These are phyloP conservation scores for Liodrosophila aerea DNA, from an alignment of 2,888 invertebrate genomes.

Conservation along the genomic window DNA sequence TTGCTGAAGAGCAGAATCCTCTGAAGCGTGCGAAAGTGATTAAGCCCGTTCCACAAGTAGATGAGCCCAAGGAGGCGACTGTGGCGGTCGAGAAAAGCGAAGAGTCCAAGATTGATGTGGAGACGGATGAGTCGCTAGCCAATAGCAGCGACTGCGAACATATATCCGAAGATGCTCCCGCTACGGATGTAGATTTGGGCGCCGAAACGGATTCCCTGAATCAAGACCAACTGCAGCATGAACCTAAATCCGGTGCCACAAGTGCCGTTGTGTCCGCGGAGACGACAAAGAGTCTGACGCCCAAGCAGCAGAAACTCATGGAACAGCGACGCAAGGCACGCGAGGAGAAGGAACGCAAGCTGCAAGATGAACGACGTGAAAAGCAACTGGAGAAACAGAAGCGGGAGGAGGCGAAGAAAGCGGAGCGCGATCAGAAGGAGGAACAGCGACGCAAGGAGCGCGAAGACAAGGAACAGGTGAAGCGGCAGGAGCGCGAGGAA, in stretches of 20 bases:
- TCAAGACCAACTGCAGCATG: too few species aligned
- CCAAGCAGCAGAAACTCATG: conserved; percentile 72
- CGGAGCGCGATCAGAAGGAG: conserved; percentile 83
- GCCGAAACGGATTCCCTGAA: too few species aligned
- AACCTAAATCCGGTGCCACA: too few species aligned
- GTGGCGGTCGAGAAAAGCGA: background rate
- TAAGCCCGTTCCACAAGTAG: too few species aligned
- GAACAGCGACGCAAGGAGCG: conserved; percentile 83
- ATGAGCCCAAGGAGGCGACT: background rate
- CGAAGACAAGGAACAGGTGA: conserved; percentile 83
- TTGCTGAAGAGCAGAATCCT: conserved; percentile 64
- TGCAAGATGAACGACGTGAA: conserved; percentile 82
- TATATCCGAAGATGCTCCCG: conserved; percentile 5
- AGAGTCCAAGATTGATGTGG: too few species aligned
- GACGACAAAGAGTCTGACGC: conserved; percentile 61
- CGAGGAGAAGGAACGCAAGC: conserved; percentile 82
- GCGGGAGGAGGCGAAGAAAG: conserved; percentile 69
- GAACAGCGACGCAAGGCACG: conserved; percentile 77
- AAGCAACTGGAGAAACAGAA: conserved; percentile 80
- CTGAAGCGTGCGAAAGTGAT: conserved; percentile 53
- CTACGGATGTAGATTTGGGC: conserved; percentile 36
- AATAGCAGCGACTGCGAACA: conserved; percentile 42
- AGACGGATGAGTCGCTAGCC: conserved; percentile 10
- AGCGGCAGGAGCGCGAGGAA: conserved; percentile 81
- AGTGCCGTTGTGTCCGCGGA: too few species aligned